These are phyloP conservation scores for Sciurus vulgaris DNA, from an alignment of 2,797 vertebrate genomes.

Conservation along the genomic window DNA sequence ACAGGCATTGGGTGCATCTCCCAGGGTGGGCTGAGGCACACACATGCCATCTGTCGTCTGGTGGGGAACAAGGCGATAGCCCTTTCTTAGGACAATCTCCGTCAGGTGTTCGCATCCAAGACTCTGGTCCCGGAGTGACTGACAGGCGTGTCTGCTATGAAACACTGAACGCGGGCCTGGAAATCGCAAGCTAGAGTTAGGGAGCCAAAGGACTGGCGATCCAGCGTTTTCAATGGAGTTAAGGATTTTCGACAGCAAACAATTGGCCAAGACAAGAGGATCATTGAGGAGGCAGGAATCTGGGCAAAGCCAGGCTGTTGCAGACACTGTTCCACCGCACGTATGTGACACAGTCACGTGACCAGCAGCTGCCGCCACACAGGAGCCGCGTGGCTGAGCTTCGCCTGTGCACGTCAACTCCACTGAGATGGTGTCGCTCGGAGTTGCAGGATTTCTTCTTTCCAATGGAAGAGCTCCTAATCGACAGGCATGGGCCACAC, in stretches of 20 bases:
- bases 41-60: not conserved
- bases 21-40: not conserved
- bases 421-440: not conserved
- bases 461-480: not conserved
- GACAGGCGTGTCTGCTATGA: too few species aligned
- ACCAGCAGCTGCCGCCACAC: fast-evolving
- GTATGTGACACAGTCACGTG: fast-evolving
- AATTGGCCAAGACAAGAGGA: not conserved
- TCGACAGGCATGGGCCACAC: fast-evolving
- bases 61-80: not conserved
- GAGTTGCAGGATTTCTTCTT: not conserved
- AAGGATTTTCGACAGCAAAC: not conserved
- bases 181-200: not conserved
- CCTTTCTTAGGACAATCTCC: fast-evolving
- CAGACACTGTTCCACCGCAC: not conserved
- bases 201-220: not conserved
- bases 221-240: not conserved
- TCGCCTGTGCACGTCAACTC: fast-evolving
- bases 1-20: constrained; percentile 33
- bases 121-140: not conserved
- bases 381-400: fast-evolving
- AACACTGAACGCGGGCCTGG: fast-evolving
- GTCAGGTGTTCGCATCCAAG: fast-evolving
- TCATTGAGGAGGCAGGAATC: not conserved
- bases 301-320: not conserved